Evolutionary conservation across 2,797 vertebrate genomes (phyloP).

Genomic region (Rhinogobio ventralis): DNA sequence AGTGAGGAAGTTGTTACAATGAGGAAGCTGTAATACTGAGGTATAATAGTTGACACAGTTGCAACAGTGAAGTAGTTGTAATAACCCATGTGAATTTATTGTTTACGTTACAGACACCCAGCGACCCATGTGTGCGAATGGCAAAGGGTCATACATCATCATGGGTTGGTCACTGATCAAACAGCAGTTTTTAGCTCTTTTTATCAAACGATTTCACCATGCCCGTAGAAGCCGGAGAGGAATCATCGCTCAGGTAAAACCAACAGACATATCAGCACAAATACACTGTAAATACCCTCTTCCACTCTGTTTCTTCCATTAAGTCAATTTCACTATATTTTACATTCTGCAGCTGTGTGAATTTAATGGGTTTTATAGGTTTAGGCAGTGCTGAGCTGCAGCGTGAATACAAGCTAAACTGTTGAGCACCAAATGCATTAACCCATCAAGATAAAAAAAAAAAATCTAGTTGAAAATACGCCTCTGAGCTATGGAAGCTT

Average conservation of each 20-base stretch:
- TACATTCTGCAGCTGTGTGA: neutral
- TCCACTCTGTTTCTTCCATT: neutral
- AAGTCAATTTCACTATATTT: neutral
- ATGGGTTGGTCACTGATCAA: constrained; percentile 89
- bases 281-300: neutral
- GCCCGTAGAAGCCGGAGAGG: constrained; percentile 93
- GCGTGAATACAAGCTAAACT: neutral
- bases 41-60: neutral
- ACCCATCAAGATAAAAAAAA: constrained; percentile 6
- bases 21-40: neutral
- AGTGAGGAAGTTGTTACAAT: neutral
- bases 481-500: neutral
- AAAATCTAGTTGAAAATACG: neutral
- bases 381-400: neutral
- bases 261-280: constrained; percentile 23
- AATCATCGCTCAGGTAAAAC: constrained; percentile 93
- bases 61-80: neutral
- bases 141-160: constrained; percentile 88
- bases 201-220: constrained; percentile 96
- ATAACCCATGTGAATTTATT: neutral
- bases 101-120: constrained; percentile 69
- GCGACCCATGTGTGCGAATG: constrained; percentile 78
- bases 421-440: constrained; percentile 6
- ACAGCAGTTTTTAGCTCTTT: constrained; percentile 92
- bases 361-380: neutral